phyloP scores from a whole-genome alignment of 2,888 invertebrate genomes.

The Carabus problematicus region DNA sequence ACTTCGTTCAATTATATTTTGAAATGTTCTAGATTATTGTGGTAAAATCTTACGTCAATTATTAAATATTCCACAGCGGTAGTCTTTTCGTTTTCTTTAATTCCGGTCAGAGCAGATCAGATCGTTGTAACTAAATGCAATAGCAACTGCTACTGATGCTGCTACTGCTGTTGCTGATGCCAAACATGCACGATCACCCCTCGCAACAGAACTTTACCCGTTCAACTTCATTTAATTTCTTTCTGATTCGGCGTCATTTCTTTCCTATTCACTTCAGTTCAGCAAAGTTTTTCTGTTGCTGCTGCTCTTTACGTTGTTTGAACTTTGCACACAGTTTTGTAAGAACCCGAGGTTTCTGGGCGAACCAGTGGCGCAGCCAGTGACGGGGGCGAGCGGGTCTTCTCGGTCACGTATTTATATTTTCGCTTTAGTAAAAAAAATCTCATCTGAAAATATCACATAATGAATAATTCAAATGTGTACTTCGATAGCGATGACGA shows the following conservation, averaged over 20 bases:
- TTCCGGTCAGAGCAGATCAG: no score
- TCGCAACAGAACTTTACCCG: constrained; percentile 23
- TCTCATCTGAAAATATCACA: constrained; percentile 36
- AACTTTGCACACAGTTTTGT: constrained; percentile 27
- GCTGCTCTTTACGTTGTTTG: constrained; percentile 15
- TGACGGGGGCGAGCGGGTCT: no score
- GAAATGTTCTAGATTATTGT: no score
- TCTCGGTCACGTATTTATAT: constrained; percentile 43
- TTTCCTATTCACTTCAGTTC: constrained; percentile 39
- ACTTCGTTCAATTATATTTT: no score
- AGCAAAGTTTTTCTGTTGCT: constrained; percentile 30
- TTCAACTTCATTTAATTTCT: constrained; percentile 41
- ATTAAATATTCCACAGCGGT: no score
- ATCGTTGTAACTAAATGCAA: no score
- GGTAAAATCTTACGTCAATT: no score
- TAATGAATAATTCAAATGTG: constrained; percentile 36
- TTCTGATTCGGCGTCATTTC: constrained; percentile 42
- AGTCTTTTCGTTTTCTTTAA: no score
- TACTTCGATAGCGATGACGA: constrained; percentile 35
- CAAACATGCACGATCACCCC: constrained; percentile 18
- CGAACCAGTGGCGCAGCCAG: no score
- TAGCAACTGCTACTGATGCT: no score
- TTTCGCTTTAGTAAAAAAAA: constrained; percentile 39
- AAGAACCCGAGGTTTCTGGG: neutral
- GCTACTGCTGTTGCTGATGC: no score